These are phyloP conservation scores for Slavum lentiscoides DNA, from an alignment of 2,888 invertebrate species.

Conservation along the genomic window DNA sequence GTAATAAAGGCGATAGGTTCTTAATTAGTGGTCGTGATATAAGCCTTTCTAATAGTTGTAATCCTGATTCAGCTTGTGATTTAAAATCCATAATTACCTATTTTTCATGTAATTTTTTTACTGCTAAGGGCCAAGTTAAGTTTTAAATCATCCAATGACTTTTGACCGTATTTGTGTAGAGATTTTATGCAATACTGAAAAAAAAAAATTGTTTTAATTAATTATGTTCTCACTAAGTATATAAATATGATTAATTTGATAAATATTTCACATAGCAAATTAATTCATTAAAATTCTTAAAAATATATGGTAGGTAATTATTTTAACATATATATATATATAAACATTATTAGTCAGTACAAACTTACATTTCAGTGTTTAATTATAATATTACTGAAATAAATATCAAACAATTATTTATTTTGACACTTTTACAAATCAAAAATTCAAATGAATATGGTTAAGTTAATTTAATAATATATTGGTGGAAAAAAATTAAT, in stretches of 20 bases:
- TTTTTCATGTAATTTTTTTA: constrained; percentile 7
- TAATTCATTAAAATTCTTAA: neutral
- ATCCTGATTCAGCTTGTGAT: constrained; percentile 64
- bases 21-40: constrained; percentile 59
- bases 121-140: constrained; percentile 41
- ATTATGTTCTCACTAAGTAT: neutral
- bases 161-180: constrained; percentile 38
- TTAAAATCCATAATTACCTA: constrained; percentile 53
- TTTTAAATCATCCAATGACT: constrained; percentile 42
- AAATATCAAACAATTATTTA: no score
- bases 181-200: constrained; percentile 46
- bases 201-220: neutral
- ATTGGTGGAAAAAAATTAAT: no score
- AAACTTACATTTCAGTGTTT: neutral
- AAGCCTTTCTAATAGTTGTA: constrained; percentile 66
- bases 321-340: neutral
- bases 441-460: no score
- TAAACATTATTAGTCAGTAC: neutral
- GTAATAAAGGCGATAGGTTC: constrained; percentile 62
- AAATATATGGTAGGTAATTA: neutral
- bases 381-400: no score
- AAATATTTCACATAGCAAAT: neutral
- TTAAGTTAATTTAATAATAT: no score
- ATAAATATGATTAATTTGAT: neutral
- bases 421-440: no score